A percentile compares a stretch with the other conserved stretches of the same genome.
phyloP scores from a whole-genome alignment of 2,888 invertebrate species.

The Dichetophora obliterata region DNA sequence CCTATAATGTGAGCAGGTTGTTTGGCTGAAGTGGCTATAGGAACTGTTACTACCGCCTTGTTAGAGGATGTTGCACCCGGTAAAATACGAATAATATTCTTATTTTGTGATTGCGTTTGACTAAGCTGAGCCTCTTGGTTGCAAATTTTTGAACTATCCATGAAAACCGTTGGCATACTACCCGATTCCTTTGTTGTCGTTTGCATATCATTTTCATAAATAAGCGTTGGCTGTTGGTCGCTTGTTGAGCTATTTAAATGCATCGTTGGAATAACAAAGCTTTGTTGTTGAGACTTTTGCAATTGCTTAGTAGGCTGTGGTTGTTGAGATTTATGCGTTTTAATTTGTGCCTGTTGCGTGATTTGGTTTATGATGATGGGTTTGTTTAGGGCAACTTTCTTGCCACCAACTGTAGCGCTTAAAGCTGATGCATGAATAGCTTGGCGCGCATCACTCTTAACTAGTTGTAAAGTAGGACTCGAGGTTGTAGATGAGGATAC shows the following conservation, averaged over 20 bases:
- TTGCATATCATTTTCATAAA: slow-evolving; percentile 16
- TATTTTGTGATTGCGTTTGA: slow-evolving; percentile 46
- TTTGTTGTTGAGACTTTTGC: slow-evolving; percentile 35
- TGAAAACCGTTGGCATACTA: slow-evolving; percentile 16
- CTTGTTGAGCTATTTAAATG: not conserved
- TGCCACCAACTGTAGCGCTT: slow-evolving; percentile 51
- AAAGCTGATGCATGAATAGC: slow-evolving; percentile 44
- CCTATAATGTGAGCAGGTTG: slow-evolving; percentile 54
- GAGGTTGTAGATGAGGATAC: slow-evolving; percentile 46
- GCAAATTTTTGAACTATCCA: slow-evolving; percentile 3
- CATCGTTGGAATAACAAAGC: slow-evolving; percentile 8
- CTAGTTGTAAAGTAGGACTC: slow-evolving; percentile 47
- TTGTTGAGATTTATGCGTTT: slow-evolving; percentile 42
- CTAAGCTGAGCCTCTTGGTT: slow-evolving; percentile 11
- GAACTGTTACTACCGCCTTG: slow-evolving; percentile 46
- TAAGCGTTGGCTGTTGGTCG: not conserved
- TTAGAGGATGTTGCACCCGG: slow-evolving; percentile 48
- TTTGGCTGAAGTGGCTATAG: slow-evolving; percentile 41
- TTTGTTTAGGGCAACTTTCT: slow-evolving; percentile 62
- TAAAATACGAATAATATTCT: slow-evolving; percentile 59
- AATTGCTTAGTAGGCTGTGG: slow-evolving; percentile 22
- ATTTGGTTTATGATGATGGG: slow-evolving; percentile 62
- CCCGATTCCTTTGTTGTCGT: not conserved
- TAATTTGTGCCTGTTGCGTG: slow-evolving; percentile 42
- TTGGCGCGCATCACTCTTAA: slow-evolving; percentile 16